phyloP scores from a whole-genome alignment of 2,888 invertebrate genomes.

The Lamproptera curius region DNA sequence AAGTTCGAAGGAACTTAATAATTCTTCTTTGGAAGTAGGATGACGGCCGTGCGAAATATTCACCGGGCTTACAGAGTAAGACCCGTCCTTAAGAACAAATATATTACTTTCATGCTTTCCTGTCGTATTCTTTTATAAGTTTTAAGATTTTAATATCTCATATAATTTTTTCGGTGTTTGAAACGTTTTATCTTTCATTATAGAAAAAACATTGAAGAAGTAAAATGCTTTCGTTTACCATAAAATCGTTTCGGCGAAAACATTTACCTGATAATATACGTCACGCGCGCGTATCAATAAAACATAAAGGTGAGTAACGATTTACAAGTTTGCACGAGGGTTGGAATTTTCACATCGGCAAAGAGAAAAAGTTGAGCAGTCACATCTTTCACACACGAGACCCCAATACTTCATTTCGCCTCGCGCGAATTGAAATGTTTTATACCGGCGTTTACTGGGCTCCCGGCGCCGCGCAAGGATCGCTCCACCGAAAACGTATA shows the following conservation, averaged over 20 bases:
- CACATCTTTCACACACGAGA: conserved; percentile 51
- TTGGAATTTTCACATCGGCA: conserved; percentile 34
- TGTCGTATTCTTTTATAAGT: conserved; percentile 22
- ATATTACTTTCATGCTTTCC: conserved; percentile 56
- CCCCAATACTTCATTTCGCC: conserved; percentile 65
- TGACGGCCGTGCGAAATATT: conserved; percentile 74
- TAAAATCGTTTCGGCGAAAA: too few species aligned
- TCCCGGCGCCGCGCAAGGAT: conserved; percentile 47
- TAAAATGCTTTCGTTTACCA: too few species aligned
- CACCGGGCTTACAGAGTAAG: conserved; percentile 67
- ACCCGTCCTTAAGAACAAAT: conserved; percentile 51
- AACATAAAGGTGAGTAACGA: conserved; percentile 4
- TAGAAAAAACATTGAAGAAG: too few species aligned
- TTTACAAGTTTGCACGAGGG: conserved; percentile 33
- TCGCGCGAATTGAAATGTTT: conserved; percentile 70
- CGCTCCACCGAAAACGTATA: conserved; percentile 60
- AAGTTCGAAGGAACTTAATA: conserved; percentile 76
- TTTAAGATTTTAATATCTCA: too few species aligned
- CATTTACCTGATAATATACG: not conserved
- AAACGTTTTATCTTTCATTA: too few species aligned
- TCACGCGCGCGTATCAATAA: not conserved
- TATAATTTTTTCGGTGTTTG: too few species aligned
- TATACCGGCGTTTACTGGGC: conserved; percentile 58
- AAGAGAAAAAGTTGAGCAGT: conserved; percentile 41
- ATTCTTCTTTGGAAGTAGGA: conserved; percentile 76